Percentiles rank a stretch among this genome's conserved stretches.
phyloP scores from a whole-genome alignment of 2,888 invertebrate genomes.

The Eumacrocentrus americanus region DNA sequence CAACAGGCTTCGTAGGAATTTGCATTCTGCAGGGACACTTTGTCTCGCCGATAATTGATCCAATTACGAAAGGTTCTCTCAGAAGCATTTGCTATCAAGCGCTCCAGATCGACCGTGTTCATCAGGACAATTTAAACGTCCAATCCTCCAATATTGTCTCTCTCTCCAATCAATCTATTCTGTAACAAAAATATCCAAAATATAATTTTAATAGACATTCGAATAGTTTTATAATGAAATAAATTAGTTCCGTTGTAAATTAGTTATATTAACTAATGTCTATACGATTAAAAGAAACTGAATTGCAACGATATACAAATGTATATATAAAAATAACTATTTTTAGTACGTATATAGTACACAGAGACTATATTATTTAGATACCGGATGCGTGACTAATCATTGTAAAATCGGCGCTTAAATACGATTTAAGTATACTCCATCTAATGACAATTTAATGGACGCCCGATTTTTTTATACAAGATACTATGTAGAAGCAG shows the following conservation, averaged over 20 bases:
- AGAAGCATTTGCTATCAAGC: no score
- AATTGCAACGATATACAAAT: background rate
- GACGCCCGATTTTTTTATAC: slow-evolving; percentile 29
- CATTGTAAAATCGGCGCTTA: slow-evolving; percentile 22
- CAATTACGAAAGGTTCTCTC: slow-evolving; percentile 38
- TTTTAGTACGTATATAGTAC: background rate
- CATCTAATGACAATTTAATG: slow-evolving; percentile 38
- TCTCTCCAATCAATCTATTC: no score
- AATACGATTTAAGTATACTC: slow-evolving; percentile 27
- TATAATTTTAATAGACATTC: no score
- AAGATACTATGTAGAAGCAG: background rate
- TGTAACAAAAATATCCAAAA: no score
- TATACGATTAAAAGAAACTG: no score
- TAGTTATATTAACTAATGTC: no score
- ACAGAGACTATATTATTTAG: slow-evolving; percentile 9
- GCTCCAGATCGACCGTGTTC: slow-evolving; percentile 25
- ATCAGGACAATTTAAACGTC: slow-evolving; percentile 12
- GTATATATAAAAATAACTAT: background rate
- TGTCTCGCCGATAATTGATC: slow-evolving; percentile 41
- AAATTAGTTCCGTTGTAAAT: no score
- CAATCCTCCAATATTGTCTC: background rate
- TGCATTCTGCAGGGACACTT: slow-evolving; percentile 39
- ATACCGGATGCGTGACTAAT: slow-evolving; percentile 33
- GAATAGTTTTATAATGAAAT: no score
- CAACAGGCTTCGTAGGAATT: slow-evolving; percentile 38